Evolutionary conservation across 2,888 invertebrate genomes (phyloP).

Genomic region (Marronus borbonicus): DNA sequence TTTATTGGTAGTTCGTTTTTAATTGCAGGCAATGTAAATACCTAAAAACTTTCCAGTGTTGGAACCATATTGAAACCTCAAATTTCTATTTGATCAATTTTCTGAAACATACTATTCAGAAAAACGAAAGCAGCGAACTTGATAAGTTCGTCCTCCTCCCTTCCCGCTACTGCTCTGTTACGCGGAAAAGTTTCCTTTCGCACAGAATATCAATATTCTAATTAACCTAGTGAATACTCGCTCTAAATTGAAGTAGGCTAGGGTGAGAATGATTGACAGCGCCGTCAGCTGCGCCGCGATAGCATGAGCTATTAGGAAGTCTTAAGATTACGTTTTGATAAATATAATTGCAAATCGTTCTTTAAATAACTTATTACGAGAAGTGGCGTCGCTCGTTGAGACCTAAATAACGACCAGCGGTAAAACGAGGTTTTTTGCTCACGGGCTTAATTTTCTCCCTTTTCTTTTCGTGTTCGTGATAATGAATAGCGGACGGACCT

Average conservation of each 20-base stretch:
- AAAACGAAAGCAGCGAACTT: slow-evolving; percentile 4
- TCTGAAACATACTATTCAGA: neutral
- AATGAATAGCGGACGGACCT: neutral
- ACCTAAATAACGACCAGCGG: slow-evolving; percentile 27
- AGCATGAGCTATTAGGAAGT: slow-evolving; percentile 52
- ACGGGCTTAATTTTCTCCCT: neutral
- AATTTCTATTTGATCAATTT: too few species aligned
- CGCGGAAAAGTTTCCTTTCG: slow-evolving; percentile 21
- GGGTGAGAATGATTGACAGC: slow-evolving; percentile 56
- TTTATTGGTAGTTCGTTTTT: too few species aligned
- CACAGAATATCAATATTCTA: slow-evolving; percentile 56
- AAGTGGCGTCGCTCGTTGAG: slow-evolving; percentile 15
- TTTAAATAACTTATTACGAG: slow-evolving; percentile 47
- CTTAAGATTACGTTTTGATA: slow-evolving; percentile 54
- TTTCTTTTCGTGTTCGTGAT: neutral
- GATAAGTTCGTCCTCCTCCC: slow-evolving; percentile 6
- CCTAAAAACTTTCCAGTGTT: too few species aligned
- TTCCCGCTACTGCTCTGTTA: neutral
- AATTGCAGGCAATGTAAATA: too few species aligned
- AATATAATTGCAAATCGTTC: slow-evolving; percentile 53
- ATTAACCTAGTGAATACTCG: slow-evolving; percentile 56
- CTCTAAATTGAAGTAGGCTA: slow-evolving; percentile 55
- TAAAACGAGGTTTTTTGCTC: slow-evolving; percentile 1
- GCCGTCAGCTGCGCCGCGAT: slow-evolving; percentile 54
- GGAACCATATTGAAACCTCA: too few species aligned